Percentiles rank a stretch among this genome's conserved stretches.
phyloP scores from a whole-genome alignment of 1,140 invertebrate genomes.

The Diabrotica undecimpunctata region DNA sequence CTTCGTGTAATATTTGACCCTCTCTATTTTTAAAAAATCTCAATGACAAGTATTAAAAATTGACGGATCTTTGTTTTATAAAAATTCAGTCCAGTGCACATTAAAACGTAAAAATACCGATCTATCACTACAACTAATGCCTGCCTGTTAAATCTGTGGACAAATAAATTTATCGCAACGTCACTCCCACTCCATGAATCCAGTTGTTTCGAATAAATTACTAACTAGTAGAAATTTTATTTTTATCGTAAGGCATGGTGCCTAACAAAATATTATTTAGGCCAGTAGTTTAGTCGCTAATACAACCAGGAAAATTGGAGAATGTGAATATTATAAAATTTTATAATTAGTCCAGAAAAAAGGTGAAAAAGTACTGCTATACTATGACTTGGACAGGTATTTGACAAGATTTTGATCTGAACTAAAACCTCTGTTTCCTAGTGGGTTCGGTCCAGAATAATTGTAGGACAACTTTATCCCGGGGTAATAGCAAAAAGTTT shows the following conservation, averaged over 20 bases:
- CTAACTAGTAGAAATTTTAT: constrained; percentile 11
- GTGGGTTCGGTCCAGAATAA: too few relatives aligned
- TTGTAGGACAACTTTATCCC: too few relatives aligned
- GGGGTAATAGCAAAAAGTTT: too few relatives aligned
- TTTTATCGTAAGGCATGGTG: constrained; percentile 4
- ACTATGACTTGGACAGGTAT: too few relatives aligned
- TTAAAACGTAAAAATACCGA: constrained; percentile 18
- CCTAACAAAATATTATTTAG: constrained; percentile 6
- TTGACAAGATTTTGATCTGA: too few relatives aligned
- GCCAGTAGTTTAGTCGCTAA: not conserved
- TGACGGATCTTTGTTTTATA: constrained; percentile 16
- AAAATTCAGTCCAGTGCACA: constrained; percentile 1
- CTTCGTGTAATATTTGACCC: too few relatives aligned
- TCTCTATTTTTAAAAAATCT: too few relatives aligned
- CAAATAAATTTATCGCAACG: constrained; percentile 16
- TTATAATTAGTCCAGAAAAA: not conserved
- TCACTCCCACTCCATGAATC: constrained; percentile 14
- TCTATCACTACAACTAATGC: constrained; percentile 17
- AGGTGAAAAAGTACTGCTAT: not conserved
- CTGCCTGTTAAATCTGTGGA: constrained; percentile 12
- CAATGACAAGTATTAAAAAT: not conserved
- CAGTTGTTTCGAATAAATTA: constrained; percentile 20
- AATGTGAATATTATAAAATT: not conserved
- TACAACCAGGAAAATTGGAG: not conserved
- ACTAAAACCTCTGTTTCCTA: too few relatives aligned